Conservation (phyloP, 1,140 invertebrate species). For the Parasteatoda tepidariorum region DNA sequence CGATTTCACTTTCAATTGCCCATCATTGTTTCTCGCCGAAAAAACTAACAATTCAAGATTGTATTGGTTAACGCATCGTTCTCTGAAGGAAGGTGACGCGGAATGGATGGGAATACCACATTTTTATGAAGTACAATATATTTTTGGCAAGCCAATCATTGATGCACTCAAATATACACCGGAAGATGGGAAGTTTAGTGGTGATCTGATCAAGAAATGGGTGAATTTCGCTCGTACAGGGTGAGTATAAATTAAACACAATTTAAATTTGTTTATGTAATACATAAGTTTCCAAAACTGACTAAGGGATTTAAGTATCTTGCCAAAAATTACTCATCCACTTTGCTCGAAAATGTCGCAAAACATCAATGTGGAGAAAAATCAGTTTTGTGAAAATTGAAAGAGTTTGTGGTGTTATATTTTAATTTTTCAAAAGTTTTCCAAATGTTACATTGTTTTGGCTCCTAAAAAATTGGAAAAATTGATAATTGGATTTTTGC, state of each 20-base stretch:
- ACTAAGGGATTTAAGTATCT: too few species aligned
- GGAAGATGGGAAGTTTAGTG: slow-evolving; percentile 53
- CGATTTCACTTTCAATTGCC: slow-evolving; percentile 56
- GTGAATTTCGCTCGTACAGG: slow-evolving; percentile 59
- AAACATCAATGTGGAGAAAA: too few species aligned
- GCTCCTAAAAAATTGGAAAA: too few species aligned
- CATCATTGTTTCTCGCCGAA: slow-evolving; percentile 46
- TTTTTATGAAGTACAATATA: slow-evolving; percentile 59
- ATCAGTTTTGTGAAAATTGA: too few species aligned
- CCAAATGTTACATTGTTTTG: too few species aligned
- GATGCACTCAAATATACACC: slow-evolving; percentile 25
- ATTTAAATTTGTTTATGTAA: too few species aligned
- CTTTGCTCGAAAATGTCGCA: too few species aligned
- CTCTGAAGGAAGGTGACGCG: neutral
- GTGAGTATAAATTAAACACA: slow-evolving; percentile 41
- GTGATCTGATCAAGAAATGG: slow-evolving; percentile 62
- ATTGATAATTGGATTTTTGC: too few species aligned
- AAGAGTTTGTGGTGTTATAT: too few species aligned
- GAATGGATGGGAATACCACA: slow-evolving; percentile 60
- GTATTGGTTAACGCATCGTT: slow-evolving; percentile 60
- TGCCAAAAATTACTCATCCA: too few species aligned
- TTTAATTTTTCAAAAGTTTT: too few species aligned
- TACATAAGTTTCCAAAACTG: too few species aligned
- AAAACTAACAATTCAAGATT: slow-evolving; percentile 34
- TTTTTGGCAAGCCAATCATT: slow-evolving; percentile 59